phyloP scores from a whole-genome alignment of 2,888 invertebrate species.

The Dorcus hopei region DNA sequence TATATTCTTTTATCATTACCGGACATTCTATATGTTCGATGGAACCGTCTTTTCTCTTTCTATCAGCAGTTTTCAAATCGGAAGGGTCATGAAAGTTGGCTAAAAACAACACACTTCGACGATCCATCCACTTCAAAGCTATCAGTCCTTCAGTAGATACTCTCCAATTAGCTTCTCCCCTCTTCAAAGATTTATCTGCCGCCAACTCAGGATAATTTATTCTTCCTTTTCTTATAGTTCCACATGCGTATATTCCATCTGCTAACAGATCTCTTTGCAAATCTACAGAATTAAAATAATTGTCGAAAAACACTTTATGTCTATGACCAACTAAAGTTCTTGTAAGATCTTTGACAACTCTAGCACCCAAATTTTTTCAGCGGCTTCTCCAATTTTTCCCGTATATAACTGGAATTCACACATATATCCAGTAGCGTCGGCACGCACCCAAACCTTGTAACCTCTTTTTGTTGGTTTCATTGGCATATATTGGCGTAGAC shows the following conservation, averaged over 20 bases:
- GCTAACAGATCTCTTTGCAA: conserved; percentile 20
- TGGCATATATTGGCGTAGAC: neutral
- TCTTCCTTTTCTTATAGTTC: conserved; percentile 24
- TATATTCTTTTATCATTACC: conserved; percentile 21
- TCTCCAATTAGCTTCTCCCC: neutral
- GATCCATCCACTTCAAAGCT: conserved; percentile 1
- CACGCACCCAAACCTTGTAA: conserved; percentile 31
- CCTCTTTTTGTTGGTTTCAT: neutral
- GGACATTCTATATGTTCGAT: conserved; percentile 17
- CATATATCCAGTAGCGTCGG: conserved; percentile 28
- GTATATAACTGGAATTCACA: conserved; percentile 33
- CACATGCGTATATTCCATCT: conserved; percentile 24
- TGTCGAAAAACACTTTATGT: conserved; percentile 30
- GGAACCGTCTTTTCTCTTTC: conserved; percentile 17
- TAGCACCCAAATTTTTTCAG: conserved; percentile 26
- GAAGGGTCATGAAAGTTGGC: neutral
- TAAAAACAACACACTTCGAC: neutral
- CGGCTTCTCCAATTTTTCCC: conserved; percentile 31
- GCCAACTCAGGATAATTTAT: conserved; percentile 19
- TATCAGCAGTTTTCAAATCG: neutral
- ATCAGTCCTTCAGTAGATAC: neutral
- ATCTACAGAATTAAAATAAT: conserved; percentile 26
- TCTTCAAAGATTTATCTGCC: neutral
- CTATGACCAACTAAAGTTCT: conserved; percentile 6
- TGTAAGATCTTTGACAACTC: conserved; percentile 19